Evolutionary conservation across 2,113 vertebrate genomes (phyloP), one percentile per base, ranked within the genome.

Genomic region (Carassius auratus): DNA sequence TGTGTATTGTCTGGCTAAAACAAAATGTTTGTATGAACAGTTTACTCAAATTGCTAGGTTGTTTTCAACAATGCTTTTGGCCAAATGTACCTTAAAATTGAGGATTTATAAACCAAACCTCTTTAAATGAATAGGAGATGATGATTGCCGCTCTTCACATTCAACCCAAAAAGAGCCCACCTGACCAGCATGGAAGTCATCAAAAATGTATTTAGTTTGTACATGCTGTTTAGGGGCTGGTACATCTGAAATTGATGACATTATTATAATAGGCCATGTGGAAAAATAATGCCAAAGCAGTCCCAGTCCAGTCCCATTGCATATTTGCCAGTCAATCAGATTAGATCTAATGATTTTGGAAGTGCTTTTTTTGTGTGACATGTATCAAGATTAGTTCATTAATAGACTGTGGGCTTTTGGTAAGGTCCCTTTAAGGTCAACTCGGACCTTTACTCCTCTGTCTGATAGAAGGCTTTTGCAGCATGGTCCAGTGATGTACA

Each of bases 21-120:
- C 12, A 2, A 73, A 3, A 74, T 23, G 3, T n/a, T 74, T 74
- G 71, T 45, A 38, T 45, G 10, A 23, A 74, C 38, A 23, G 21
- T 74, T 14, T 42, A 45, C 38, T 73, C 42, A 73, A 73, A 73
- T 45, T 45, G 38, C 69, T 42, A 12, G 69, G 1, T 36, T 73
- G 69, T 73, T 73, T 73, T 42, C 69, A 73, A 73, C 33, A 73
- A 73, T 73, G 69, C 38, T 73, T 73, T 73, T 45, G 19, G 9
- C 21, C 19, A 73, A 45, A 74, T 13, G n/a, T 10, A 74, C 10
- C 21, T 48, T 8, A 38, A 74, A 74, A 74, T 74, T n/a, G 9
- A 45, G 5, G 71, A 74, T 45, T 74, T 45, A n/a, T 73, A 21
- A 73, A 5, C 5, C 21, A 74, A 74, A 48, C 71, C 21, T 74